These are phyloP conservation scores for Eolophus roseicapilla DNA, from an alignment of 2,113 vertebrate species.

Conservation along the genomic window DNA sequence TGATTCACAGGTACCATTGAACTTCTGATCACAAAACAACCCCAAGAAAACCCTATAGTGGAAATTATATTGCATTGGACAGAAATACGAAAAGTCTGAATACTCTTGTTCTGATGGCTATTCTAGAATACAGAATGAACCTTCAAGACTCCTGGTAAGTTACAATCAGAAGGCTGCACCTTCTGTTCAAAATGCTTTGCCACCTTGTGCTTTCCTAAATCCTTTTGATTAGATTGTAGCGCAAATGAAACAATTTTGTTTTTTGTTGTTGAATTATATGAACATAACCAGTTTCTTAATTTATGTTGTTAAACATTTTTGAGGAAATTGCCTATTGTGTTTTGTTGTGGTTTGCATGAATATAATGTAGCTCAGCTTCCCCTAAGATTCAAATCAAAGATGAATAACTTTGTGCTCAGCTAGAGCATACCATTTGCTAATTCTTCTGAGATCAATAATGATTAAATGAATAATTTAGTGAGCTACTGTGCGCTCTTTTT, in stretches of 20 bases:
- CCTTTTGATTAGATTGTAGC: neutral
- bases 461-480: constrained; percentile 69
- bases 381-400: constrained; percentile 62
- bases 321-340: constrained; percentile 31
- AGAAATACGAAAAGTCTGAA: neutral
- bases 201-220: neutral
- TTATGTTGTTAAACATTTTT: constrained; percentile 24
- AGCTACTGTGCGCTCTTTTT: constrained; percentile 1
- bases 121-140: neutral
- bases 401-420: constrained; percentile 30
- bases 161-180: neutral
- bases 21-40: neutral
- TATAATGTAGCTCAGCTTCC: constrained; percentile 7
- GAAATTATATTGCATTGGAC: neutral
- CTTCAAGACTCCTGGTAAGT: neutral
- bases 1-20: neutral
- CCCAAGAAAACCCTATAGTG: neutral
- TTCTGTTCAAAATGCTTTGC: neutral
- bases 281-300: constrained; percentile 8
- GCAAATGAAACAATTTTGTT: neutral
- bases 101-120: neutral
- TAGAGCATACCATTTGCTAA: constrained; percentile 45
- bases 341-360: constrained; percentile 47
- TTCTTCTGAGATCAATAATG: constrained; percentile 66
- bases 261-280: neutral